Conservation (phyloP, 2,113 vertebrate species). For the Vidua chalybeata region DNA sequence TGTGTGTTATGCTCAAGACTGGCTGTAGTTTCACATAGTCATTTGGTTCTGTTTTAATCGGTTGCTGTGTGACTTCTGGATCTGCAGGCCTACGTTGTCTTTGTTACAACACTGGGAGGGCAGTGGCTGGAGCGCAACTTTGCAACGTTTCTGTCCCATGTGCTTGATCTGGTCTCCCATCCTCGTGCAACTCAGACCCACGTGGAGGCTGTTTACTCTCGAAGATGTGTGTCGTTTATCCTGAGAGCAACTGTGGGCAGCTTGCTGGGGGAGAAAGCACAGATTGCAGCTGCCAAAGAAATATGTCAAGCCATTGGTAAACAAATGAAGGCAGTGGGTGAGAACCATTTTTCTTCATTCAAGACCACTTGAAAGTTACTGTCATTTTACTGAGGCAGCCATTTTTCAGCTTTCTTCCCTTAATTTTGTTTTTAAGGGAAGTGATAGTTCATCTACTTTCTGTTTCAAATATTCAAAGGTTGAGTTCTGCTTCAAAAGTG, state of each 20-base stretch:
- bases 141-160: conserved; percentile 91
- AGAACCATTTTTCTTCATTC: conserved; percentile 58
- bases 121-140: conserved; percentile 99
- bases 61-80: neutral
- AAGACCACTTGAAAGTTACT: neutral
- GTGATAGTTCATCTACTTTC: neutral
- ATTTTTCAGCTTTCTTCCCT: neutral
- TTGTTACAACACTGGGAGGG: conserved; percentile 93
- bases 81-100: conserved; percentile 94
- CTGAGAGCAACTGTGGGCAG: conserved; percentile 94
- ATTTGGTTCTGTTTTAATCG: neutral
- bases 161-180: conserved; percentile 94
- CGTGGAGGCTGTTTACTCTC: conserved; percentile 96
- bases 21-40: neutral
- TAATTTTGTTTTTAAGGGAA: neutral
- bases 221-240: conserved; percentile 97
- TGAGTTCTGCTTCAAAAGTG: neutral
- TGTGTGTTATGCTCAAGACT: neutral
- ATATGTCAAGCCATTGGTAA: conserved; percentile 98
- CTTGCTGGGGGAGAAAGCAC: conserved; percentile 94
- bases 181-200: conserved; percentile 97
- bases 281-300: conserved; percentile 97
- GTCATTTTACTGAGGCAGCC: neutral
- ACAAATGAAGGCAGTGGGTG: conserved; percentile 99
- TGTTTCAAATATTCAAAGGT: neutral